Evolutionary conservation across 2,888 invertebrate genomes (phyloP), one percentile per base, ranked within the genome.

Genomic region (Andrena praecox): DNA sequence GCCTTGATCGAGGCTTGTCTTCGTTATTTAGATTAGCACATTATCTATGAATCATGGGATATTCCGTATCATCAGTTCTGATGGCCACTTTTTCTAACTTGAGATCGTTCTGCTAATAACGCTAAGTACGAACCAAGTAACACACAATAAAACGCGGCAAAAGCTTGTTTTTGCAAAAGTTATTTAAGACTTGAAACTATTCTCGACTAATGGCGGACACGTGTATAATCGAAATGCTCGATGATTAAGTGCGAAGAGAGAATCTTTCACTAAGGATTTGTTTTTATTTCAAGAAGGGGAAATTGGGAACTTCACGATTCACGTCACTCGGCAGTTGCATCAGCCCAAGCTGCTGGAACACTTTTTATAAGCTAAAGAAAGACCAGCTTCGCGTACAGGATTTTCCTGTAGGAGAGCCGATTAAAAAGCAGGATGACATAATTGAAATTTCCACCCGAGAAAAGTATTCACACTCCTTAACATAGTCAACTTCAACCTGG

Each of bases 301-400:
- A 20, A 20, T 52, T 52, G 0, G 2, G 8, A 52, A 52, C 7
- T 8, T 52, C 12, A 20, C 50, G 24, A 12, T 8, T 52, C 12
- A 20, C 50, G 24, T 20, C 20, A 20, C 20, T 31, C 12, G 24
- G 12, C 16, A 35, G 20, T 71, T 71, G 71, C 71, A 52, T 71
- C 74, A 67, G 60, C 50, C 10, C 1, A 31, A n/a, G 16, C 42
- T 10, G 33, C 31, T 29, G 54, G 6, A 33, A 4, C 7, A 33
- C 33, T 66, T 20, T 24, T 42, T 31, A 6, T 16, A 5, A 60
- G 29, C 10, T 10, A 68, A 59, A 66, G 24, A 48, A 16, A 29
- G 2, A 2, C 29, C 6, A 2, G 10, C 5, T 2, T 0, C 8
- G 0, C 0, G 7, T 31, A 31, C 29, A 60, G n/a, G 60, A 52